Evolutionary conservation across 2,888 invertebrate genomes (phyloP).

Genomic region (Pseudococcus longispinus): DNA sequence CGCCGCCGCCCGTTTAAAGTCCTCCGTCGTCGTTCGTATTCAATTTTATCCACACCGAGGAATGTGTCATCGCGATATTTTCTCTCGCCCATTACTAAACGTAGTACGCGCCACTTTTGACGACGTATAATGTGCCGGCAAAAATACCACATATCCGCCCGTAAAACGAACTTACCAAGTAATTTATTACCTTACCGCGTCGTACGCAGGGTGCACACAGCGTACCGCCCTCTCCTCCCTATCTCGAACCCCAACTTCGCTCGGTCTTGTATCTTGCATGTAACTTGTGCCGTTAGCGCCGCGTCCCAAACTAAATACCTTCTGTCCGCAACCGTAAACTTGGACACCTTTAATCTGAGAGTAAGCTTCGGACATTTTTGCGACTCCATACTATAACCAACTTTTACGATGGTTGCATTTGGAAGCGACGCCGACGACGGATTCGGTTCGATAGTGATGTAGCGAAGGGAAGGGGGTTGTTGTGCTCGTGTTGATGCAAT

Average conservation of each 20-base stretch:
- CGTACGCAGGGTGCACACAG: neutral
- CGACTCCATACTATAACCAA: no score
- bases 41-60: conserved; percentile 41
- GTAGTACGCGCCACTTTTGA: conserved; percentile 22
- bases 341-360: neutral
- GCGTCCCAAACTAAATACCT: neutral
- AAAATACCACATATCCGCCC: conserved; percentile 29
- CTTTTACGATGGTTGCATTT: no score
- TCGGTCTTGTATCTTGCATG: neutral
- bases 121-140: conserved; percentile 18
- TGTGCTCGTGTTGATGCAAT: no score
- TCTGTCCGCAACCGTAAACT: conserved; percentile 25
- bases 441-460: no score
- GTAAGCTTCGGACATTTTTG: neutral
- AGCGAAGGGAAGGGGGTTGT: no score
- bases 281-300: neutral
- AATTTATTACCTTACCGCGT: conserved; percentile 13
- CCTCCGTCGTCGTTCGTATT: conserved; percentile 38
- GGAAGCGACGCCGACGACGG: no score
- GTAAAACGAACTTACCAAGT: conserved; percentile 30
- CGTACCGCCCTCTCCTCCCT: neutral
- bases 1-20: neutral
- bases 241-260: neutral
- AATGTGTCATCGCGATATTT: conserved; percentile 46
- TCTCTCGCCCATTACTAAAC: conserved; percentile 25